These are phyloP conservation scores for Lutraria lutraria DNA, from an alignment of 2,888 invertebrate genomes.

Conservation along the genomic window DNA sequence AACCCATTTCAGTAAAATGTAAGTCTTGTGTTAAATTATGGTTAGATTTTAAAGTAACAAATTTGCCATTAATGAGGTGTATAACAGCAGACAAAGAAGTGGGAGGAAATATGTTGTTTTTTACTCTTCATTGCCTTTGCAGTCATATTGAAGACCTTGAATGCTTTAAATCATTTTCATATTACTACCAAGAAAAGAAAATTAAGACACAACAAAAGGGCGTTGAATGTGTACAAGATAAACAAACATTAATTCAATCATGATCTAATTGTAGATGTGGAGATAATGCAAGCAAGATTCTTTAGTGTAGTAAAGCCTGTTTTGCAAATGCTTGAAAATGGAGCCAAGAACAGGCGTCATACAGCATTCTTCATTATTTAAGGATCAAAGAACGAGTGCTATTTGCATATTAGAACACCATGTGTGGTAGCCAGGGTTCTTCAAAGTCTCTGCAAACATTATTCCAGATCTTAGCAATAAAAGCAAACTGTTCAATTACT, in stretches of 20 bases:
- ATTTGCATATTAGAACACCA: constrained; percentile 23
- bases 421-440: not conserved
- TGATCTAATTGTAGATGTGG: not conserved
- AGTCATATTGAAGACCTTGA: not conserved
- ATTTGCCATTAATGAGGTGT: too few relatives aligned
- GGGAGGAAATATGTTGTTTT: too few relatives aligned
- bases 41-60: not conserved
- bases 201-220: not conserved
- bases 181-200: not conserved
- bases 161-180: not conserved
- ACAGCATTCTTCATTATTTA: not conserved
- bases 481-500: not conserved
- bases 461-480: not conserved
- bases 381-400: not conserved
- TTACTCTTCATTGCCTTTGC: too few relatives aligned
- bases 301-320: not conserved
- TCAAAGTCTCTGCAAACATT: not conserved
- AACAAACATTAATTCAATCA: not conserved
- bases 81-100: too few relatives aligned
- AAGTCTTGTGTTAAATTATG: not conserved
- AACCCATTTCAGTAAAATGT: not conserved
- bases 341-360: constrained; percentile 5
- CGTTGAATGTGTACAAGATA: not conserved
- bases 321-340: constrained; percentile 10
- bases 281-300: not conserved